A percentile compares a stretch with the other conserved stretches of the same genome.
These are phyloP conservation scores for Agrochola litura DNA, from an alignment of 2,888 invertebrate species.

Conservation along the genomic window DNA sequence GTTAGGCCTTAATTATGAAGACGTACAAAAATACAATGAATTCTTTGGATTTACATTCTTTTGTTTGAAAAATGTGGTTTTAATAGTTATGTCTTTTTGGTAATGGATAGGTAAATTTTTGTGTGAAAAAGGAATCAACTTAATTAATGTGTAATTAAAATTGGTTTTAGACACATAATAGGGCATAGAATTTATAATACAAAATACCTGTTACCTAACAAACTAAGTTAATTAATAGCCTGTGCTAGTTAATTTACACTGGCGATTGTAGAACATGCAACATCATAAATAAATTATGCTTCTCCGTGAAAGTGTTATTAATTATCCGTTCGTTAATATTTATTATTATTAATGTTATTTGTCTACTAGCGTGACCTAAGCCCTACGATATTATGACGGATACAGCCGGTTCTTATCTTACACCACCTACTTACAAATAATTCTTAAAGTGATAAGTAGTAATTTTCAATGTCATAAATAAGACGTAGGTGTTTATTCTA, in stretches of 20 bases:
- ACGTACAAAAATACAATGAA: constrained; percentile 41
- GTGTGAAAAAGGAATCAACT: not conserved
- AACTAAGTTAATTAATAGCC: constrained; percentile 18
- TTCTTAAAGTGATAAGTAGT: not conserved
- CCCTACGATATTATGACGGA: constrained; percentile 25
- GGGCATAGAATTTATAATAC: not conserved
- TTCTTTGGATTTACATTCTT: constrained; percentile 20
- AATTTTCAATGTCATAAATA: constrained; percentile 6
- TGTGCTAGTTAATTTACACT: constrained; percentile 26
- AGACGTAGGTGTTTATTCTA: not conserved
- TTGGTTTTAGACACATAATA: not conserved
- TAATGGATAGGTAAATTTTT: constrained; percentile 46
- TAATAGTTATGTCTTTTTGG: constrained; percentile 9
- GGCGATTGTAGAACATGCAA: constrained; percentile 35
- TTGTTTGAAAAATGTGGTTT: constrained; percentile 14
- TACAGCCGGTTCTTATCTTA: constrained; percentile 28
- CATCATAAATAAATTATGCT: constrained; percentile 38
- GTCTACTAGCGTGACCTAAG: constrained; percentile 31
- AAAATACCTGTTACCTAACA: constrained; percentile 18
- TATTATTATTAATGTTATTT: constrained; percentile 47
- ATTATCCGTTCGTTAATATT: constrained; percentile 41
- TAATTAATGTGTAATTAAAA: not conserved
- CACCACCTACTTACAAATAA: constrained; percentile 6
- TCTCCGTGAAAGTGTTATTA: constrained; percentile 54
- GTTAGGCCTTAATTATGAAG: constrained; percentile 51